Evolutionary conservation across 2,888 invertebrate species (phyloP).

Genomic region (Dynastes maya): DNA sequence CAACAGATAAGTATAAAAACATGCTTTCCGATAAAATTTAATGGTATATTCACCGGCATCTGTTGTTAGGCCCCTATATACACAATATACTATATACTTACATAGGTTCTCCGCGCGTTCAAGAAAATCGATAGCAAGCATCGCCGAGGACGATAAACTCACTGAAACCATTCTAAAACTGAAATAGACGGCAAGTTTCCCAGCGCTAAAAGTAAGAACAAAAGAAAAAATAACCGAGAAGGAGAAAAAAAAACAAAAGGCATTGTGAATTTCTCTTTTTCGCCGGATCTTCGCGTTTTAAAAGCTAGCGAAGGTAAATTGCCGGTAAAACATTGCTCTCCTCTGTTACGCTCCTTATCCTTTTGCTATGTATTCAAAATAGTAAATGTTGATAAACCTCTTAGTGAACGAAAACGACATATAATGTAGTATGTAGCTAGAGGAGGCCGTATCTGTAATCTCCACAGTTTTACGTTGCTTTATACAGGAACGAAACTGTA

Average conservation of each 20-base stretch:
- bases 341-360: background rate
- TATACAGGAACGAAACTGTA: background rate
- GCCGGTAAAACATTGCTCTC: background rate
- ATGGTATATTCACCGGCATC: slow-evolving; percentile 13
- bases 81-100: too few relatives aligned
- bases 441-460: background rate
- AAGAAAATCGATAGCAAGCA: slow-evolving; percentile 3
- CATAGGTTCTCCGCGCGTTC: background rate
- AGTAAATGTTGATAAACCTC: slow-evolving; percentile 10
- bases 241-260: background rate
- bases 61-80: background rate
- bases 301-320: slow-evolving; percentile 5
- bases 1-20: slow-evolving; percentile 15
- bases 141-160: slow-evolving; percentile 10
- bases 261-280: background rate
- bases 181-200: slow-evolving; percentile 1
- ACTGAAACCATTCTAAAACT: background rate
- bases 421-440: background rate
- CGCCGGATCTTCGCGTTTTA: slow-evolving; percentile 1
- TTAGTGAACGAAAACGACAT: background rate
- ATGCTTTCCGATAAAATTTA: slow-evolving; percentile 19
- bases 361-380: slow-evolving; percentile 1
- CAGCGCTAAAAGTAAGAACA: slow-evolving; percentile 3
- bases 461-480: background rate
- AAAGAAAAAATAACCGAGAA: background rate